Evolutionary conservation across 2,113 vertebrate genomes (phyloP), one percentile per base, ranked within the genome.

Genomic region (Corythaeola cristata): DNA sequence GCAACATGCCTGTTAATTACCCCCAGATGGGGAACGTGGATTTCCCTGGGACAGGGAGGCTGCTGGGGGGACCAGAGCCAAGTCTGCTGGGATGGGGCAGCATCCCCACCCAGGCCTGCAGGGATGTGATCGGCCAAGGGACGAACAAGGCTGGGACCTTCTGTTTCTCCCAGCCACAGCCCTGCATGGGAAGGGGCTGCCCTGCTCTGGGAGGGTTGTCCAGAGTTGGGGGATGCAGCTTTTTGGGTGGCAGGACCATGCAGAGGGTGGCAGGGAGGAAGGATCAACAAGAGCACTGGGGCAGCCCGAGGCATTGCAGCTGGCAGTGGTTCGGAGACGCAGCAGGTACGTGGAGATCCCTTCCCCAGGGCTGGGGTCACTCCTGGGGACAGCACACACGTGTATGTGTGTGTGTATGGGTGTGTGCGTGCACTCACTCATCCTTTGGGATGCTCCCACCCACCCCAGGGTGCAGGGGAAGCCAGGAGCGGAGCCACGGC

Each of bases 331-430:
- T 16, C 3, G 6, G 60, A 27, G 77, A 58, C 50, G 39, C 37
- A 0, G 2, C 41, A n/a, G 77, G 55, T 18, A 47, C 35, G 49
- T 60, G 59, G 44, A 17, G 68, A 77, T 8, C 49, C 72, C 50
- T 62, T 39, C 30, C 21, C 45, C 53, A 26, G 1, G 8, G 41
- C 37, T n/a, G 13, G 39, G 45, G 44, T 58, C 39, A 7, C 84
- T 68, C 24, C 52, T 52, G 33, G 80, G 39, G 63, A 41, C 8
- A 28, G n/a, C 52, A 77, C 63, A 16, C 0, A 17, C 17, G 15
- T 22, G 3, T 23, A 0, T 8, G 32, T 11, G 4, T 16, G 17
- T 8, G 7, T 0, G 2, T 26, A n/a, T 26, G 39, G 4, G 13
- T 10, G 10, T 1, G 2, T 2, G 4, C n/a, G 41, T 2, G 11